These are phyloP conservation scores for Papilio glaucus DNA, from an alignment of 1,140 invertebrate genomes.

Conservation along the genomic window DNA sequence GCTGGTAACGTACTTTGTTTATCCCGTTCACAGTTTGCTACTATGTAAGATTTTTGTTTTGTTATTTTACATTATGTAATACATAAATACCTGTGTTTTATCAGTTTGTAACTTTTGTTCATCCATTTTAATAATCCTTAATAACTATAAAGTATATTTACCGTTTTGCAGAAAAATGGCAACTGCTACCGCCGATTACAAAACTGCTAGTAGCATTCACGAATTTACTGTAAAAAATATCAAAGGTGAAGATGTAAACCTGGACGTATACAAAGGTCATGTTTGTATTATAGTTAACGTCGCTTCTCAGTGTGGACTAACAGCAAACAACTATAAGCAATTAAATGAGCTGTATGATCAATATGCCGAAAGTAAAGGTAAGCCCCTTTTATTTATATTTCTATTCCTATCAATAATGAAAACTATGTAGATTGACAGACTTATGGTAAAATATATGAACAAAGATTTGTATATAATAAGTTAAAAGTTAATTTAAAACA, in stretches of 20 bases:
- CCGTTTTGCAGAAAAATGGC: conserved; percentile 67
- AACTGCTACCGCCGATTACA: conserved; percentile 72
- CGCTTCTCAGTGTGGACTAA: conserved; percentile 94
- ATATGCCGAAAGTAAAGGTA: conserved; percentile 85
- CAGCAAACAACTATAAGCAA: conserved; percentile 91
- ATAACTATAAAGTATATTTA: neutral
- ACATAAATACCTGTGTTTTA: too few species aligned
- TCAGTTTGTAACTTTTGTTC: neutral
- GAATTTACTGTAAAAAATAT: conserved; percentile 91
- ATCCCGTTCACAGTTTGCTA: conserved; percentile 60
- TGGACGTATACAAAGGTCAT: conserved; percentile 90
- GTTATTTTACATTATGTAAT: conserved; percentile 35
- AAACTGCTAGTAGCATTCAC: conserved; percentile 88
- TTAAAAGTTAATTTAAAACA: too few species aligned
- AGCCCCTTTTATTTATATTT: conserved; percentile 10
- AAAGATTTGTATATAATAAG: neutral
- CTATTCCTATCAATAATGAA: neutral
- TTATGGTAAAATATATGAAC: too few species aligned
- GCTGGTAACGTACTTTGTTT: conserved; percentile 61
- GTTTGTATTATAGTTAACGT: conserved; percentile 94
- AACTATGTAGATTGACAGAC: too few species aligned
- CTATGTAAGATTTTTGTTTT: conserved; percentile 55
- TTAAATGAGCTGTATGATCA: conserved; percentile 90
- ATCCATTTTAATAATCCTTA: neutral
- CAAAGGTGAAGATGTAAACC: conserved; percentile 88